Base-by-base conservation (phyloP, 2,888 invertebrate species). In the Eumerus sabulonum region DNA sequence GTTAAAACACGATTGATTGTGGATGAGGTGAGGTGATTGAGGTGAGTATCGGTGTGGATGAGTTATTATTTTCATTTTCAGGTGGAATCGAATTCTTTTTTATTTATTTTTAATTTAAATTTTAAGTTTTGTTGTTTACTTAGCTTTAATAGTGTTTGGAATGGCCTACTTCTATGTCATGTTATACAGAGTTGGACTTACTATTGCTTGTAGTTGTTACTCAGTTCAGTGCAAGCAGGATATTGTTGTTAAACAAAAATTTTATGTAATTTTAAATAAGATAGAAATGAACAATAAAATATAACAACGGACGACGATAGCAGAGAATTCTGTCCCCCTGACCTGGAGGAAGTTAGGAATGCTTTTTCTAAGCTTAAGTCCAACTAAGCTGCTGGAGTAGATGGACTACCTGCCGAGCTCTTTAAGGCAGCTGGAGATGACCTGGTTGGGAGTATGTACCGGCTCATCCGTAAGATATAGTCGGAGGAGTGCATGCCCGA, bases 11-110 rank as follows among this genome's bases (percentile, higher is more conserved):
- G 68, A 63, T 71, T 64, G 60, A 51, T 27, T 62, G 36, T 53
- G 50, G 60, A 67, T 67, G 66, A 72, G 59, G 66, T 71, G 62
- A 27, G 27, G 67, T 66, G 27, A 35, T 47, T 60, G 45, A 44
- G 51, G 62, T 76, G 66, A 50, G 66, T 27, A 7, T 42, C 44
- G 53, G 54, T 16, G 42, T 57, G 53, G 18, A 35, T 57, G 51
- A 57, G 38, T 27, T 27, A 7, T 27, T 27, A 27, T 27, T 4
- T 27, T 27, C 27, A n/a, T 27, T 13, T 50, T 64, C 47, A 71
- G 76, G 76, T 71, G 71, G 54, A 76, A 54, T 76, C 51, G 57
- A 59, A 42, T 76, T 66, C n/a, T 51, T 45, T 13, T 48, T 48
- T 38, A 38, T 53, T 64, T 16, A 12, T 17, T 36, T 56, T 14